phyloP scores from a whole-genome alignment of 2,797 vertebrate species.

The Champsocephalus esox region DNA sequence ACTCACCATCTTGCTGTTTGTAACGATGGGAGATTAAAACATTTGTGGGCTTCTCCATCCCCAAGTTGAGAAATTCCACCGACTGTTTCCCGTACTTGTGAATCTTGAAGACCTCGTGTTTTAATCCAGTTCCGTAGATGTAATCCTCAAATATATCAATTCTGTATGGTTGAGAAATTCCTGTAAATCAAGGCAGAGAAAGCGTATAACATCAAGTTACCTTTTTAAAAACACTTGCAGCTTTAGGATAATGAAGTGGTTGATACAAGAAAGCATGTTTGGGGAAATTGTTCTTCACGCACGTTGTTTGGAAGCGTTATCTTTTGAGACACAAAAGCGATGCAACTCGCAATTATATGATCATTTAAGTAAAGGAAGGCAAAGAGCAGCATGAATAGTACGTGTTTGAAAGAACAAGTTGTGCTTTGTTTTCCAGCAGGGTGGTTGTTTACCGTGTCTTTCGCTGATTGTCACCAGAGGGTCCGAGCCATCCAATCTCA shows the following conservation, averaged over 20 bases:
- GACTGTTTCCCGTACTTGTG: conserved; percentile 92
- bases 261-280: conserved; percentile 14
- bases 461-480: conserved; percentile 90
- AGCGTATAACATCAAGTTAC: conserved; percentile 17
- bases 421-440: conserved; percentile 25
- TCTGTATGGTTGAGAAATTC: conserved; percentile 94
- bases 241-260: conserved; percentile 21
- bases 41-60: conserved; percentile 93
- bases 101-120: conserved; percentile 93
- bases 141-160: conserved; percentile 98
- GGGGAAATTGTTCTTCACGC: conserved; percentile 28
- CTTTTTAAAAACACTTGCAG: conserved; percentile 7
- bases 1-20: conserved; percentile 95
- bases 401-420: conserved; percentile 32
- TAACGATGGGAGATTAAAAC: conserved; percentile 93
- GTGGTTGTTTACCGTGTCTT: conserved; percentile 88
- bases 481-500: conserved; percentile 94
- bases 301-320: conserved; percentile 15
- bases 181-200: conserved; percentile 75
- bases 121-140: conserved; percentile 95
- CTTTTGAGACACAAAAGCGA: conserved; percentile 31
- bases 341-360: conserved; percentile 47
- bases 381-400: conserved; percentile 22
- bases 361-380: conserved; percentile 35
- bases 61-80: conserved; percentile 88